Percentiles rank a stretch among this genome's conserved stretches.
These are phyloP conservation scores for Sebastes kiyomatsui DNA, from an alignment of 2,797 vertebrate species.

Conservation along the genomic window DNA sequence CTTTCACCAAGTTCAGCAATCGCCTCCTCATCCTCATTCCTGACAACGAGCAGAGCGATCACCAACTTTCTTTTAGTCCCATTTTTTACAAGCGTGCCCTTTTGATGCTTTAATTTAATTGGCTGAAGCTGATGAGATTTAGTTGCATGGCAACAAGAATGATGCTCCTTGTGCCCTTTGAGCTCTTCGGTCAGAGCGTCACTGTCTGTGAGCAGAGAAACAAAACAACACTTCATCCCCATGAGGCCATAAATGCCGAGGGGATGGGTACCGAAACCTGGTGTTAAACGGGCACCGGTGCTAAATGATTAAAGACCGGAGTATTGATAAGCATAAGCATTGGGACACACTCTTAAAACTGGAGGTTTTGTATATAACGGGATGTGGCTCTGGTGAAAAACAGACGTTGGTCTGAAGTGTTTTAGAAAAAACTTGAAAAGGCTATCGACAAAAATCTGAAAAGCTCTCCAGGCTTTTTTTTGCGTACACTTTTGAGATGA, in stretches of 20 bases:
- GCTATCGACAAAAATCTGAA: not conserved
- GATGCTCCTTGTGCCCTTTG: slow-evolving; percentile 15
- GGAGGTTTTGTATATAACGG: not conserved
- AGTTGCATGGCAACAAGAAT: slow-evolving; percentile 25
- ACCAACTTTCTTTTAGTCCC: not conserved
- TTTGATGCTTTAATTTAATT: not conserved
- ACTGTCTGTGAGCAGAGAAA: not conserved
- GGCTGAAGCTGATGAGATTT: slow-evolving; percentile 6
- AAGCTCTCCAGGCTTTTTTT: not conserved
- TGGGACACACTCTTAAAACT: not conserved
- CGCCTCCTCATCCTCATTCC: not conserved
- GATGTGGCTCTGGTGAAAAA: not conserved
- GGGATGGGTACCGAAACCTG: no score
- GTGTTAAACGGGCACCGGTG: no score
- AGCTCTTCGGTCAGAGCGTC: not conserved
- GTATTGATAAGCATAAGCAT: not conserved
- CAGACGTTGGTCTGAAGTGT: no score
- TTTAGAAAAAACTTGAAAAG: not conserved
- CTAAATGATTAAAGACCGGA: no score
- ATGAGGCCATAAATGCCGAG: not conserved
- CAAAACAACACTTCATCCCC: not conserved
- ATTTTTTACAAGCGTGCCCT: not conserved
- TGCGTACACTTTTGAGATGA: not conserved
- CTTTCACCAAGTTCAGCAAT: not conserved
- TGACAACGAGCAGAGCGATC: not conserved